Conservation (phyloP, 2,797 vertebrate genomes). For the Oreochromis grahami region DNA sequence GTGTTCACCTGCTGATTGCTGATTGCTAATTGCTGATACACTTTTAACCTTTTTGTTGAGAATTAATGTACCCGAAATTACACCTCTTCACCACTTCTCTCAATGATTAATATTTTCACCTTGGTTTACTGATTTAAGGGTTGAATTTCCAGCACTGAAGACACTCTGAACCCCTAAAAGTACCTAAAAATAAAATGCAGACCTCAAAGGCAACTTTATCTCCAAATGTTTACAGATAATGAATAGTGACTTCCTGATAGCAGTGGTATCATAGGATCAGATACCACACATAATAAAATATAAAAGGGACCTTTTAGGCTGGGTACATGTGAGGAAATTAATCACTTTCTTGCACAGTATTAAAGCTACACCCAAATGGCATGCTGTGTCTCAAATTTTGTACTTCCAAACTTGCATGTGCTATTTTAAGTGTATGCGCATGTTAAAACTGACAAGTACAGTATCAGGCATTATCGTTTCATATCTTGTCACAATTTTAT, state of each 20-base stretch:
- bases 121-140: background rate
- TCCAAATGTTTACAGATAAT: background rate
- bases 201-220: background rate
- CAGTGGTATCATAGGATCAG: background rate
- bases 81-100: background rate
- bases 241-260: background rate
- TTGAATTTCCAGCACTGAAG: background rate
- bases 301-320: background rate
- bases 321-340: fast-evolving
- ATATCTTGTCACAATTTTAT: background rate
- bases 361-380: background rate
- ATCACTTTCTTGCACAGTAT: background rate
- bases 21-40: slow-evolving; percentile 19
- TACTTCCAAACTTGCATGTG: background rate
- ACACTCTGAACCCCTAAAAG: background rate
- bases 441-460: background rate
- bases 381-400: fast-evolving
- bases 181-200: background rate
- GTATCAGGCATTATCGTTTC: background rate
- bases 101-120: background rate
- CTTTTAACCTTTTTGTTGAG: background rate
- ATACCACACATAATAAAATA: background rate
- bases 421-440: background rate
- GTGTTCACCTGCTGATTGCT: slow-evolving; percentile 18
- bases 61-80: fast-evolving